Conservation (phyloP, 30 jellyfish, hydroid and myxozoan genomes). For the Turritopsis dohrnii region DNA sequence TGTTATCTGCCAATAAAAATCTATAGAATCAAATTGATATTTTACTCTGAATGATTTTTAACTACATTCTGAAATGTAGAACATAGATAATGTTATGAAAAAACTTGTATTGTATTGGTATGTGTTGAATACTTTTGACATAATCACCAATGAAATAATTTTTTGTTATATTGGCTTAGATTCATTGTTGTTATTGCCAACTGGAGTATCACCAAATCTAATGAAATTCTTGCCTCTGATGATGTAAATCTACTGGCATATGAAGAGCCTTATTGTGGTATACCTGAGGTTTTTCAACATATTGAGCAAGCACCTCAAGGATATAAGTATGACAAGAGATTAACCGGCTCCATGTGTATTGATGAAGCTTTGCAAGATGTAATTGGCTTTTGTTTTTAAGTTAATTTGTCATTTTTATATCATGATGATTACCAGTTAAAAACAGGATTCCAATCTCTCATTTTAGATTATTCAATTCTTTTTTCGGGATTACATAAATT, state of each 20-base stretch:
- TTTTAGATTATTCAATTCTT: constrained; percentile 65
- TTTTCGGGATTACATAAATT: constrained; percentile 77
- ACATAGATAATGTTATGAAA: not conserved
- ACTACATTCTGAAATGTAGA: no score
- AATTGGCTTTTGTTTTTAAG: not conserved
- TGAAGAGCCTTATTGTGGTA: constrained; percentile 79
- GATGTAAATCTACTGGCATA: constrained; percentile 36
- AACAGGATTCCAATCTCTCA: not conserved
- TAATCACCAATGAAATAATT: no score
- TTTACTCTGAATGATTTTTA: no score
- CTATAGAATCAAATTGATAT: no score
- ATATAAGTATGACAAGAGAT: constrained; percentile 76
- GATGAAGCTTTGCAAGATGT: constrained; percentile 97
- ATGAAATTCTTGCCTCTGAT: constrained; percentile 17
- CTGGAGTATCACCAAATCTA: constrained; percentile 49
- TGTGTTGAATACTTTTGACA: not conserved
- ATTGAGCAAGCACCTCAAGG: constrained; percentile 70
- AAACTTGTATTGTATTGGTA: not conserved
- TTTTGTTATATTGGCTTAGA: constrained; percentile 31
- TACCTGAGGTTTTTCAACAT: constrained; percentile 58
- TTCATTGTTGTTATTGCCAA: constrained; percentile 53
- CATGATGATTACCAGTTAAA: not conserved
- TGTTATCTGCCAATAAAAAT: no score
- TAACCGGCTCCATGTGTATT: constrained; percentile 91
- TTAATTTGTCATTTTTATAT: not conserved